Conservation (phyloP, 2,888 invertebrate species). For the Andricus curvator region DNA sequence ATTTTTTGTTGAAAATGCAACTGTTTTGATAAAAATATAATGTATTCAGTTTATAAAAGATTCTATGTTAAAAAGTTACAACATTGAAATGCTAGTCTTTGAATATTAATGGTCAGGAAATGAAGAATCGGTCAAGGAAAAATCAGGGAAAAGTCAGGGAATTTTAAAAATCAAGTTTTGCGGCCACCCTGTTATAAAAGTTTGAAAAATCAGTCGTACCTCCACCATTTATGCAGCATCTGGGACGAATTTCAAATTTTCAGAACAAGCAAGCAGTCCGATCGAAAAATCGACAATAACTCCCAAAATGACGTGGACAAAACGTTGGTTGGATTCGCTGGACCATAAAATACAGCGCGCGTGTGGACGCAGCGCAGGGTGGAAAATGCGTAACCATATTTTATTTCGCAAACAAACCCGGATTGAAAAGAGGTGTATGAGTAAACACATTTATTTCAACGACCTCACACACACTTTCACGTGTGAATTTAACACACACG, state of each 20-base stretch:
- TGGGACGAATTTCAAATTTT: neutral
- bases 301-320: conserved; percentile 54
- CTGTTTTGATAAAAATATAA: too few species aligned
- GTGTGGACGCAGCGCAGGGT: conserved; percentile 42
- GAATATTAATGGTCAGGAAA: too few species aligned
- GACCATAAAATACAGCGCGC: conserved; percentile 57
- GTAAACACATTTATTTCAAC: conserved; percentile 13
- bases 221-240: neutral
- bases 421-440: neutral
- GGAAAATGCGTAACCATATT: conserved; percentile 34
- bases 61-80: too few species aligned
- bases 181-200: neutral
- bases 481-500: neutral
- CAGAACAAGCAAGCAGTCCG: neutral
- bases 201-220: neutral
- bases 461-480: neutral
- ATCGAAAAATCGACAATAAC: conserved; percentile 56
- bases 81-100: too few species aligned
- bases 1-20: too few species aligned
- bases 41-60: too few species aligned
- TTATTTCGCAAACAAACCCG: conserved; percentile 18
- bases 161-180: too few species aligned
- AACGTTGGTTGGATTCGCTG: conserved; percentile 53
- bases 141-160: too few species aligned
- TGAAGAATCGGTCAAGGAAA: too few species aligned